Conservation (phyloP, 2,113 vertebrate genomes). For the Serilophus lunatus region DNA sequence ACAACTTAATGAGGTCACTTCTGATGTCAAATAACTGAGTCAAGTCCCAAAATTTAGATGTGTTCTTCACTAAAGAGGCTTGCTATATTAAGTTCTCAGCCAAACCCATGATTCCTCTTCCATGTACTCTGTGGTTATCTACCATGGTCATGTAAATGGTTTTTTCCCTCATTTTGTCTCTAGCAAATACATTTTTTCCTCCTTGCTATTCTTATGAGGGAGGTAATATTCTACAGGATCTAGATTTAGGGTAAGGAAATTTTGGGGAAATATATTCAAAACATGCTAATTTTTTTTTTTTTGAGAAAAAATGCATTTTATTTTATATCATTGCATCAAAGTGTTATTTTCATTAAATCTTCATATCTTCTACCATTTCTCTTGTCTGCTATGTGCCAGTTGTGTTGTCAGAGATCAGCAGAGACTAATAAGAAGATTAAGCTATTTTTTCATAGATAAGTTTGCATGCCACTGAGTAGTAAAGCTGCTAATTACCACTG, state of each 20-base stretch:
- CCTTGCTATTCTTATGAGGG: background rate
- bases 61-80: background rate
- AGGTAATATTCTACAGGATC: background rate
- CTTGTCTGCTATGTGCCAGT: background rate
- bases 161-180: background rate
- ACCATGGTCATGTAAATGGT: background rate
- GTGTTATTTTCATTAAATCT: background rate
- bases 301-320: background rate
- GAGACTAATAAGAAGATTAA: conserved; percentile 60
- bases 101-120: background rate
- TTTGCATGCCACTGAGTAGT: conserved; percentile 47
- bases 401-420: conserved; percentile 51
- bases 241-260: background rate
- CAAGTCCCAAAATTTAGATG: background rate
- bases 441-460: conserved; percentile 48
- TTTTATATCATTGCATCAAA: background rate
- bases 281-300: background rate
- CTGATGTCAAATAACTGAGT: background rate
- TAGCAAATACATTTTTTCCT: background rate
- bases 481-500: conserved; percentile 66
- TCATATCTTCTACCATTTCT: background rate
- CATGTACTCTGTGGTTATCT: background rate
- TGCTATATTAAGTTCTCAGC: background rate
- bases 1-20: background rate
- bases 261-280: background rate